Base-by-base conservation (phyloP, 2,113 vertebrate species). In the Chrysemys picta region DNA sequence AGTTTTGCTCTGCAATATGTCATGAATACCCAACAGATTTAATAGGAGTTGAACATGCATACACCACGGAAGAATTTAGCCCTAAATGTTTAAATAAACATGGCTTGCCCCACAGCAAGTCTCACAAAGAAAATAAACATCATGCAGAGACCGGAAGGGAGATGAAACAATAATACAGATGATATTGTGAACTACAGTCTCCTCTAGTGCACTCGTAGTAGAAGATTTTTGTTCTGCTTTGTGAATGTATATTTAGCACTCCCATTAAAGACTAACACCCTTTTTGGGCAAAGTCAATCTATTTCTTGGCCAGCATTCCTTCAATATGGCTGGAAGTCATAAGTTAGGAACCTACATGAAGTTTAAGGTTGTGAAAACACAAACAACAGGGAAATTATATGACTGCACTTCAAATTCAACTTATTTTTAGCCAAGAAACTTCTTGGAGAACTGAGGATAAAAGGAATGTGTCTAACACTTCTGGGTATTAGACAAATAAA, bases 71-170 rank as follows among this genome's bases (percentile, higher is more conserved):
- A 17, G 50, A 87, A 91, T 82, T 56, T 22, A 82, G 9, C 84
- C 84, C 10, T 50, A 89, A 93, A 89, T 25, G 29, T 53, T 78
- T 85, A 82, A 27, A 84, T 84, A 94, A 93, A 72, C 65, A 72
- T 72, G 65, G 65, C 19, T 72, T 72, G 65, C n/a, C 19, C n/a
- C 14, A 69, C 17, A 88, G 83, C 1, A 12, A 57, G 57, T 84
- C 47, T 69, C 88, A 82, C 81, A 90, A 83, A n/a, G 56, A 42
- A 88, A 96, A 80, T 10, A 82, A 94, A 56, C 14, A 80, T 13
- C 80, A 85, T n/a, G 81, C 56, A 95, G 49, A 93, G 45, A 50
- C 84, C 96, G 88, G 78, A 11, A 87, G 87, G 84, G 35, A 22
- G 50, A 75, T 4, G 5, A 95, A 95, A n/a, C 10, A 93, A 89